phyloP scores from a whole-genome alignment of 1,140 invertebrate genomes.

The Euura saliciscinereae region DNA sequence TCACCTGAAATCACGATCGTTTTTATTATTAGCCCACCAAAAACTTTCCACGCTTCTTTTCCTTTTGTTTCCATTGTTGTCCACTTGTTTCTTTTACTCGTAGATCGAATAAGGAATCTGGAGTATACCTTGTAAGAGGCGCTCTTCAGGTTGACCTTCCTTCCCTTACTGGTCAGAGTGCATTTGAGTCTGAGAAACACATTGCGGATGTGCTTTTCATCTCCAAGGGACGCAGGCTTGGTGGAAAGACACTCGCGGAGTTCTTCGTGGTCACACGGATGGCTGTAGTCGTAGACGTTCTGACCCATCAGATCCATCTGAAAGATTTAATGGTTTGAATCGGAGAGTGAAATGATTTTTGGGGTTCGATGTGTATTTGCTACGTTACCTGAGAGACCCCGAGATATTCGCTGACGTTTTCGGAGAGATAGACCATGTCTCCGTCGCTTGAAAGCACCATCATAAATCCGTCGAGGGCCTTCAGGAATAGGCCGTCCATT shows the following conservation, averaged over 20 bases:
- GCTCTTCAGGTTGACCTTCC: conserved; percentile 91
- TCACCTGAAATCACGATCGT: conserved; percentile 69
- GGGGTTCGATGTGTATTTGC: not conserved
- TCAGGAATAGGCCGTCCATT: conserved; percentile 69
- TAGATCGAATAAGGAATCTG: conserved; percentile 6
- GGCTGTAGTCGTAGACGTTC: conserved; percentile 91
- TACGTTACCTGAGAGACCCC: conserved; percentile 83
- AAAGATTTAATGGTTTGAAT: conserved; percentile 35
- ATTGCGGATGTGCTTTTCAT: conserved; percentile 58
- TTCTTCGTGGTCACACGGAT: conserved; percentile 95
- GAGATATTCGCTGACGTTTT: conserved; percentile 88
- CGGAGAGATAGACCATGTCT: conserved; percentile 89
- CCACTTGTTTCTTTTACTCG: too few species aligned
- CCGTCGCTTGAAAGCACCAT: conserved; percentile 85
- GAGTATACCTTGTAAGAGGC: conserved; percentile 86
- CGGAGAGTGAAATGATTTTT: conserved; percentile 11
- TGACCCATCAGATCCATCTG: conserved; percentile 94
- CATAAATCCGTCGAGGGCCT: conserved; percentile 89
- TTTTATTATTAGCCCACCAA: conserved; percentile 14
- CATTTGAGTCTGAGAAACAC: conserved; percentile 90
- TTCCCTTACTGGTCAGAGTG: conserved; percentile 87
- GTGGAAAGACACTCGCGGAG: conserved; percentile 77
- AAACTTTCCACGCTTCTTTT: not conserved
- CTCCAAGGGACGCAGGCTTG: conserved; percentile 56
- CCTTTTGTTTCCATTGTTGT: too few species aligned